phyloP scores from a whole-genome alignment of 2,113 vertebrate genomes.

The Ranitomeya variabilis region DNA sequence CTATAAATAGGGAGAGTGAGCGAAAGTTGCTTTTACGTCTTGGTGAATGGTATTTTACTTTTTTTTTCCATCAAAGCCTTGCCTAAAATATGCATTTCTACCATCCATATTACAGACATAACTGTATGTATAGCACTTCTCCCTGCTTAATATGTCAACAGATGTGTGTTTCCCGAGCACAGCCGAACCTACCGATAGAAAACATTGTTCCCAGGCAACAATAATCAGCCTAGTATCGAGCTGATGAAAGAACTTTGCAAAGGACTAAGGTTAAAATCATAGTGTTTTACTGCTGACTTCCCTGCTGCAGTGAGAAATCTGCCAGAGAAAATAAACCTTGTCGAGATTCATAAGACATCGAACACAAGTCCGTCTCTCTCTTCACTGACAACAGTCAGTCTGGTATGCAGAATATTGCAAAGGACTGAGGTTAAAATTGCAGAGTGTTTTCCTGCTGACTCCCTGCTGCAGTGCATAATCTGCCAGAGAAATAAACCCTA shows the following conservation, averaged over 20 bases:
- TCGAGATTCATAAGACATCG: not conserved
- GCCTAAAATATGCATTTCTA: not conserved
- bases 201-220: conserved; percentile 41
- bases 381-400: conserved; percentile 12
- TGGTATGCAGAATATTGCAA: not conserved
- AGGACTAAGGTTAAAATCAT: conserved; percentile 47
- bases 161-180: not conserved
- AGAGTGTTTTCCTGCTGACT: conserved; percentile 31
- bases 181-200: conserved; percentile 3
- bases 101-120: not conserved
- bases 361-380: not conserved
- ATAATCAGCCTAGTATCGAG: not conserved
- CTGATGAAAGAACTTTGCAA: not conserved
- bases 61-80: not conserved
- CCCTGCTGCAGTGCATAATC: conserved; percentile 30
- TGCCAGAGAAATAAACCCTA: conserved; percentile 43
- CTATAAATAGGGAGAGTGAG: not conserved
- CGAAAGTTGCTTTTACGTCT: no score
- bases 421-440: conserved; percentile 43
- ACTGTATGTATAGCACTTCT: not conserved
- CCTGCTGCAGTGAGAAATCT: conserved; percentile 31
- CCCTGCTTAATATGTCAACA: not conserved
- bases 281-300: conserved; percentile 23
- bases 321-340: conserved; percentile 40
- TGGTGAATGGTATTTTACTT: not conserved